Evolutionary conservation across 2,888 invertebrate species (phyloP).

Genomic region (Adela reaumurella): DNA sequence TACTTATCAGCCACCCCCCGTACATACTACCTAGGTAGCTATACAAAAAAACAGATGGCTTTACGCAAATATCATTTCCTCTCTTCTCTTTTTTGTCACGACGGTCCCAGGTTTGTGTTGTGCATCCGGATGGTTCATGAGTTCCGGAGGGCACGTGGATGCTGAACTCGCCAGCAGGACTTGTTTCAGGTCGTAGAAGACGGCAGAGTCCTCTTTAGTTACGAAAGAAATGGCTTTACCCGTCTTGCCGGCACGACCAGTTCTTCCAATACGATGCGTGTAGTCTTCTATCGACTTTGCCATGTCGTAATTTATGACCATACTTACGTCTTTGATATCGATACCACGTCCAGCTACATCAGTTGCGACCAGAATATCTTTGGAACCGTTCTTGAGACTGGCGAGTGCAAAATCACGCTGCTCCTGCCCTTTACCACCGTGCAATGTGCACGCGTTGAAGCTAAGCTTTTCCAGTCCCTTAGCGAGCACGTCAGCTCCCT

Average conservation of each 20-base stretch:
- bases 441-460: constrained; percentile 94
- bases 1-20: too few species aligned
- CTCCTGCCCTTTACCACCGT: constrained; percentile 99
- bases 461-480: constrained; percentile 96
- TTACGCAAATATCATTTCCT: constrained; percentile 94
- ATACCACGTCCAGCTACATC: constrained; percentile 99
- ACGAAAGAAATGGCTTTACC: constrained; percentile 95
- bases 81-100: constrained; percentile 87
- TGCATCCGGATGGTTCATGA: constrained; percentile 97
- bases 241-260: constrained; percentile 97
- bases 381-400: constrained; percentile 91
- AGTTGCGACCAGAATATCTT: constrained; percentile 98
- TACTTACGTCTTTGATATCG: constrained; percentile 98
- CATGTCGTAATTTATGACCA: constrained; percentile 99
- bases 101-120: constrained; percentile 96
- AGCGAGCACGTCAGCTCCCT: constrained; percentile 96
- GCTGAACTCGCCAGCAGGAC: constrained; percentile 84
- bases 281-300: constrained; percentile 98
- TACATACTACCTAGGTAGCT: too few species aligned
- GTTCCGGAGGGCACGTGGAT: constrained; percentile 92
- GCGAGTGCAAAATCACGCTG: constrained; percentile 98
- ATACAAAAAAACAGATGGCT: too few species aligned
- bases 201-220: constrained; percentile 91
- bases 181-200: constrained; percentile 98
- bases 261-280: constrained; percentile 97